Evolutionary conservation across 2,888 invertebrate genomes (phyloP), one percentile per base, ranked within the genome.

Genomic region (Trichogramma dendrolimi): DNA sequence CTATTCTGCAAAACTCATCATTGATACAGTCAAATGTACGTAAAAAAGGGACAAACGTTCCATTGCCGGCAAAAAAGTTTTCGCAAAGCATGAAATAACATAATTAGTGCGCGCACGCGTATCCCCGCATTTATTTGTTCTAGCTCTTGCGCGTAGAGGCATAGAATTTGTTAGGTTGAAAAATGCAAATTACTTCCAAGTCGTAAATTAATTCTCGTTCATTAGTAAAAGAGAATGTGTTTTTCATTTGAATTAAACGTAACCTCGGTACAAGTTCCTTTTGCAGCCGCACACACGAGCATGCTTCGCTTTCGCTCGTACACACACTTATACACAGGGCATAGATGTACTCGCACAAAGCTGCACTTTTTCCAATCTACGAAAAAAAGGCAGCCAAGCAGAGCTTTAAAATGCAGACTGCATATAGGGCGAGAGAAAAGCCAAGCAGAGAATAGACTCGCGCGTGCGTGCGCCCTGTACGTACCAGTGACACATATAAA

Each of bases 331-430:
- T 27, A 27, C 27, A 27, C 27, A 27, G 2, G 27, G 27, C 27
- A 27, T 27, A 27, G 27, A 27, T 27, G 27, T 27, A 27, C 27
- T 27, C 27, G 27, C 27, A 27, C 27, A 27, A 42, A 55, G 55
- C 55, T 51, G 51, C 46, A 61, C 51, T 47, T 61, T 60, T 44
- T 43, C 8, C 44, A 43, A 61, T 58, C 43, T n/a, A 44, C 39
- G 55, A 60, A 55, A 55, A 42, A 56, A 47, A 52, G 52, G 42
- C 14, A 50, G 4, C 44, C 14, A 8, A 53, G 1, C 27, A 51
- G 39, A 8, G 14, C 5, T n/a, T 11, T 43, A 44, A 46, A 27
- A n/a, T 8, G 14, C 11, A 43, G 27, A 14, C 43, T 4, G 41
- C 14, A 6, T 0, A 27, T 27, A 42, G 38, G 44, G 8, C 8